A percentile compares a stretch with the other conserved stretches of the same genome.
Conservation (phyloP, 2,797 vertebrate genomes). For the Eidolon dupreanum region DNA sequence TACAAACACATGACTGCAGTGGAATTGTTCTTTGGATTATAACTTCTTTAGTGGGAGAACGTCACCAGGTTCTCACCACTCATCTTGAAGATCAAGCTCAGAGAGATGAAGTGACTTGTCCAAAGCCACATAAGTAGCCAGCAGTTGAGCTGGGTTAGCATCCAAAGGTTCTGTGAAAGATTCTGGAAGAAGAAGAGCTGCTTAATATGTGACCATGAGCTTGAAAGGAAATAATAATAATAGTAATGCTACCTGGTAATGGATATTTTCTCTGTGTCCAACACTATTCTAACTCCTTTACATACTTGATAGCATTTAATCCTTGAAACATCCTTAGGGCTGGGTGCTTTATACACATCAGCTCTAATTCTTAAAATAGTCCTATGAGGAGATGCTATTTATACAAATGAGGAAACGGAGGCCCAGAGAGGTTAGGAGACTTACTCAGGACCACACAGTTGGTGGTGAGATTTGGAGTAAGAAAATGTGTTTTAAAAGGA, state of each 20-base stretch:
- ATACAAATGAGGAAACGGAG: conserved; percentile 53
- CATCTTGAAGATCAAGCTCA: background rate
- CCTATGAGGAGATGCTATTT: background rate
- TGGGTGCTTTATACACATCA: background rate
- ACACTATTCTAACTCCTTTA: background rate
- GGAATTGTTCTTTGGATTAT: background rate
- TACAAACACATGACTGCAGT: background rate
- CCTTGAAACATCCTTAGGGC: background rate
- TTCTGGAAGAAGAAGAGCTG: background rate
- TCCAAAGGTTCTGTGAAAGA: background rate
- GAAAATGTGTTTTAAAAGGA: conserved; percentile 38
- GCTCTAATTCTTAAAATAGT: conserved; percentile 41
- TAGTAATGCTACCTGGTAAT: background rate
- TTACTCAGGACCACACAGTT: conserved; percentile 2
- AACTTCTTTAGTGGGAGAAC: background rate
- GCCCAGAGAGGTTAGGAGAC: conserved; percentile 40
- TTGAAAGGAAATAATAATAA: background rate
- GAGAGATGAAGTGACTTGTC: background rate
- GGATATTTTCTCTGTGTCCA: background rate
- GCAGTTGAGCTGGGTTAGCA: background rate
- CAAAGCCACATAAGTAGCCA: background rate
- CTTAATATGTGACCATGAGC: background rate
- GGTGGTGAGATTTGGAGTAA: conserved; percentile 41
- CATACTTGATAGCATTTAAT: background rate
- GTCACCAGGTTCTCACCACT: background rate